Base-by-base conservation (phyloP, 2,113 vertebrate genomes). In the Candoia aspera region DNA sequence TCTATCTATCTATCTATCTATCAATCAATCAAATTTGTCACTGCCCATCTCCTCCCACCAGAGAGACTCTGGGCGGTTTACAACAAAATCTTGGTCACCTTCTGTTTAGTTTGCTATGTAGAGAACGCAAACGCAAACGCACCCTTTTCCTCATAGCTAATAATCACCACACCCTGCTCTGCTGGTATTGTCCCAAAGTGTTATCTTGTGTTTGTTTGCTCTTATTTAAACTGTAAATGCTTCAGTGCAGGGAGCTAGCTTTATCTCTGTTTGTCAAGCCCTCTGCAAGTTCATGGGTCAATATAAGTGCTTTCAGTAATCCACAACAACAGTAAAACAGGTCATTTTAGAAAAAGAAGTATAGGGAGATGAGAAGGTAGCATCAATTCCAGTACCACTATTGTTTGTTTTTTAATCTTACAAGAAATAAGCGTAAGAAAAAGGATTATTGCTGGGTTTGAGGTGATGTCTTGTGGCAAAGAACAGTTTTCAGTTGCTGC, bases 301-400 rank as follows among this genome's bases (percentile, higher is more conserved):
- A 55, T 33, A 89, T 91, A 89, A 86, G 49, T 93, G 87, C 42
- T 91, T 91, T 91, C 73, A 62, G 89, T 91, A 88, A 91, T 88
- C 68, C 57, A 90, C 57, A 58, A 64, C 49, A 68, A 88, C 59
- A 49, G 26, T 91, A 91, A 93, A 93, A 88, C 86, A 86, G 90
- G 90, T 85, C 90, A 89, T 42, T 15, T 57, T 57, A 59, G 23
- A 89, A 89, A 84, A 86, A 89, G 57, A 53, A 89, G 54, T 87
- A 21, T 13, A 84, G 58, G 37, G 85, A 89, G 33, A 87, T 89
- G 86, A 49, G 60, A 68, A 15, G 17, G 3, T 26, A 33, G 57
- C 6, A 4, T 73, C 46, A 55, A 33, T 24, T 89, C 73, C 23
- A 84, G 87, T 49, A 12, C 46, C 87, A 73, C 53, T 33, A 4